Percentiles rank a stretch among this genome's conserved stretches.
phyloP scores from a whole-genome alignment of 2,888 invertebrate genomes.

The Polymixis lichenea region DNA sequence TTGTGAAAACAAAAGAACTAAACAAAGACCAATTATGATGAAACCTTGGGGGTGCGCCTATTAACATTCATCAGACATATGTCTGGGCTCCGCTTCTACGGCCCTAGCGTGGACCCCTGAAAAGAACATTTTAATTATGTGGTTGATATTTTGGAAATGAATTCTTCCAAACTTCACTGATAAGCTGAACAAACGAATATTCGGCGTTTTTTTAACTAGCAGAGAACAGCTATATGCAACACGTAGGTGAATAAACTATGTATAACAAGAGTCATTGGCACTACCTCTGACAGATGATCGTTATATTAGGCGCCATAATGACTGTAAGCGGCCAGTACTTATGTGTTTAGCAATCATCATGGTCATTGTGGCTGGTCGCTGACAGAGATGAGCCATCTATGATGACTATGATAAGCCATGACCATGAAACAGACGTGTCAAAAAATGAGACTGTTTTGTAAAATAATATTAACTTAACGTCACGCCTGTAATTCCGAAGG shows the following conservation, averaged over 20 bases:
- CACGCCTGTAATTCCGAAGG: no score
- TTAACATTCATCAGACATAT: no score
- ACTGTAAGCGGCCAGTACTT: background rate
- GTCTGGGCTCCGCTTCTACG: no score
- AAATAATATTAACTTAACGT: no score
- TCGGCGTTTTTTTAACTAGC: no score
- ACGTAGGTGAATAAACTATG: background rate
- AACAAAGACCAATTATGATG: no score
- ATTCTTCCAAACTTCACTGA: background rate
- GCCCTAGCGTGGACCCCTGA: no score
- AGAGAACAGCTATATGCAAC: background rate
- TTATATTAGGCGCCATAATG: conserved; percentile 1
- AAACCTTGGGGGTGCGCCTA: no score
- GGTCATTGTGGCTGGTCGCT: background rate
- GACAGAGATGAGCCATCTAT: background rate
- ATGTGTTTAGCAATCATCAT: conserved; percentile 17
- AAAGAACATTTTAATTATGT: no score
- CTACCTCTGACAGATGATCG: background rate
- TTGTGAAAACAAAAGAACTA: no score
- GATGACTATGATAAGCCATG: no score
- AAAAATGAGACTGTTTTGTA: background rate
- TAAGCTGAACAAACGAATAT: background rate
- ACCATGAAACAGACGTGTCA: background rate
- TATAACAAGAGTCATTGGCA: background rate
- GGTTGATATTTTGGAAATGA: no score